A percentile compares a stretch with the other conserved stretches of the same genome.
Evolutionary conservation across 2,888 invertebrate species (phyloP).

Genomic region (Melieria crassipennis): DNA sequence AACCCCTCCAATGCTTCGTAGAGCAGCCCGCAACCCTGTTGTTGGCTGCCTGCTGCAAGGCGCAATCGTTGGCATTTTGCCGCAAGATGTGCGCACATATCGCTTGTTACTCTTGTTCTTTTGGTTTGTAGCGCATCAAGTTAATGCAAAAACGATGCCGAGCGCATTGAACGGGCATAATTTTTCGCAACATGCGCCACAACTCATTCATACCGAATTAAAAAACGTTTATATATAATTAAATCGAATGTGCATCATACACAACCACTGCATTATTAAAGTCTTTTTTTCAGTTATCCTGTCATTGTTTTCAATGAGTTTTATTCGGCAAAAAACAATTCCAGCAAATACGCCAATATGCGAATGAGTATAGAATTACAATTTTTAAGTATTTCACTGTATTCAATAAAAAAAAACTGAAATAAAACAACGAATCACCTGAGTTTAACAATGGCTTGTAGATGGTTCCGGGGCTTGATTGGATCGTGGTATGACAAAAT

Average conservation of each 20-base stretch:
- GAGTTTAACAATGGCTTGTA: slow-evolving; percentile 43
- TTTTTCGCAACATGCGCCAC: too few species aligned
- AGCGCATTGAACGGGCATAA: too few species aligned
- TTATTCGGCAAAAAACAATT: slow-evolving; percentile 25
- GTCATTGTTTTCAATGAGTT: slow-evolving; percentile 17
- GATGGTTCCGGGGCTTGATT: not conserved
- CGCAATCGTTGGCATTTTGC: too few species aligned
- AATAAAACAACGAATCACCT: slow-evolving; percentile 37
- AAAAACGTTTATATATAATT: not conserved
- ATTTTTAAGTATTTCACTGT: slow-evolving; percentile 16
- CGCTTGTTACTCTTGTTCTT: too few species aligned
- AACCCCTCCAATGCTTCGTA: too few species aligned
- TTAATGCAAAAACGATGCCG: too few species aligned
- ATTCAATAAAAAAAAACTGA: slow-evolving; percentile 9
- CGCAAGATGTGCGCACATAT: too few species aligned
- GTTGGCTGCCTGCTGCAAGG: too few species aligned
- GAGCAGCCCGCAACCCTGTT: too few species aligned
- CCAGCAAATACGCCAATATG: slow-evolving; percentile 19
- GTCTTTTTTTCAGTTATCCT: slow-evolving; percentile 10
- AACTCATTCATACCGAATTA: not conserved
- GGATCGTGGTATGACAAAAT: too few species aligned
- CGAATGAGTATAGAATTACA: slow-evolving; percentile 17
- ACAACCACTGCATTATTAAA: not conserved
- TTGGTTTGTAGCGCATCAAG: too few species aligned
- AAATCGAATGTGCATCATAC: not conserved